Conservation (phyloP, 2,113 vertebrate species). For the Merops nubicus region DNA sequence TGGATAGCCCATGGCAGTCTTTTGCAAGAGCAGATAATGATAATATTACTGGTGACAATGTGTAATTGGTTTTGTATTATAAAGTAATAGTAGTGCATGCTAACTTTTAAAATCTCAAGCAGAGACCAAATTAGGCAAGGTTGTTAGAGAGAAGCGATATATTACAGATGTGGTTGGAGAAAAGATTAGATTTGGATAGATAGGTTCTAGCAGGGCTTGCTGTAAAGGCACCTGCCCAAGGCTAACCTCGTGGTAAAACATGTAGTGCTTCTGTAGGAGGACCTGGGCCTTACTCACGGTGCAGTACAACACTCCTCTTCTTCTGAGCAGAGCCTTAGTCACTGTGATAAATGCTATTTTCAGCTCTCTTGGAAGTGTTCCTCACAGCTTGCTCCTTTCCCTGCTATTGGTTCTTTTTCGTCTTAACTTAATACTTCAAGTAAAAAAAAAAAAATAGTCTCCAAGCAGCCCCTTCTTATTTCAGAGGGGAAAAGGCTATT, state of each 20-base stretch:
- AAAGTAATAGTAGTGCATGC: background rate
- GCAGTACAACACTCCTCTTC: background rate
- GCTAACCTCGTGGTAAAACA: background rate
- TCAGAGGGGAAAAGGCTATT: background rate
- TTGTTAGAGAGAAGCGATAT: background rate
- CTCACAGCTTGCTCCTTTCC: background rate
- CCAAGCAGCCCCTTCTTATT: background rate
- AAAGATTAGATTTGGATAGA: background rate
- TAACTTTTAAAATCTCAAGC: slow-evolving; percentile 18
- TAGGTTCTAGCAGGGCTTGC: background rate
- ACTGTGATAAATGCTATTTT: background rate
- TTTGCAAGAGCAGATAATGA: background rate
- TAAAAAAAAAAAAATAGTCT: background rate
- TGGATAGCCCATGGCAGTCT: slow-evolving; percentile 7
- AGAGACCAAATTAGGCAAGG: slow-evolving; percentile 2
- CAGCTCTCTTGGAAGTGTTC: background rate
- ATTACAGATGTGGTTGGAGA: slow-evolving; percentile 1
- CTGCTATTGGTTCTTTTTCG: background rate
- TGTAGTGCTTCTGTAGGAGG: background rate
- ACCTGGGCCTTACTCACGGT: background rate
- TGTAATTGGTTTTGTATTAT: slow-evolving; percentile 43
- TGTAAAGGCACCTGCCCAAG: background rate
- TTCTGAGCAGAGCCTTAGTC: background rate
- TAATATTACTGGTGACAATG: background rate
- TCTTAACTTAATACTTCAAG: background rate